Conservation (phyloP, 2,888 invertebrate genomes). For the Ophion ellenae region DNA sequence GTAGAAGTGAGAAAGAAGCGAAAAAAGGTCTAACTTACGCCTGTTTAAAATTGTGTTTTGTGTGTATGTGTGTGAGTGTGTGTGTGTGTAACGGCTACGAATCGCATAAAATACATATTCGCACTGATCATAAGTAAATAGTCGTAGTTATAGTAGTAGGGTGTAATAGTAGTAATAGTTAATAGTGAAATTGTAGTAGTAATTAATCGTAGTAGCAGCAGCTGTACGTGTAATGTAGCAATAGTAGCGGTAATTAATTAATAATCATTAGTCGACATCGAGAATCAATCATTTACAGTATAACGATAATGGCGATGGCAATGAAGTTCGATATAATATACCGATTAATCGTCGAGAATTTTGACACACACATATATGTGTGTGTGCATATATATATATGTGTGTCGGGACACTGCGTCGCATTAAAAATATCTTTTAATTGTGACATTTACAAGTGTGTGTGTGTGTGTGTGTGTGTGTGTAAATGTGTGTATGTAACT, state of each 20-base stretch:
- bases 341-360: constrained; percentile 49
- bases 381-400: constrained; percentile 35
- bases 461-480: constrained; percentile 32
- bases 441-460: constrained; percentile 67
- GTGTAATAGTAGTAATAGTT: constrained; percentile 61
- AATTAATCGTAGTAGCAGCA: constrained; percentile 60
- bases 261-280: constrained; percentile 60
- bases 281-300: constrained; percentile 61
- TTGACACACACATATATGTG: too few species aligned
- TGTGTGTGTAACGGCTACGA: constrained; percentile 15
- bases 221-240: constrained; percentile 61
- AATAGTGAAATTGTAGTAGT: constrained; percentile 53
- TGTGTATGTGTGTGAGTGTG: not conserved
- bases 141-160: constrained; percentile 57
- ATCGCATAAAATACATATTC: constrained; percentile 45
- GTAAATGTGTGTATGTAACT: not conserved
- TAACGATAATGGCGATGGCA: constrained; percentile 64
- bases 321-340: constrained; percentile 54
- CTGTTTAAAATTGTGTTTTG: constrained; percentile 37
- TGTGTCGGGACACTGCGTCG: constrained; percentile 43
- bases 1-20: constrained; percentile 31
- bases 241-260: constrained; percentile 61
- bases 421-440: constrained; percentile 69
- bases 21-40: constrained; percentile 36
- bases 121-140: constrained; percentile 59